Evolutionary conservation across 2,113 vertebrate genomes (phyloP).

Genomic region (Entelurus aequoreus): DNA sequence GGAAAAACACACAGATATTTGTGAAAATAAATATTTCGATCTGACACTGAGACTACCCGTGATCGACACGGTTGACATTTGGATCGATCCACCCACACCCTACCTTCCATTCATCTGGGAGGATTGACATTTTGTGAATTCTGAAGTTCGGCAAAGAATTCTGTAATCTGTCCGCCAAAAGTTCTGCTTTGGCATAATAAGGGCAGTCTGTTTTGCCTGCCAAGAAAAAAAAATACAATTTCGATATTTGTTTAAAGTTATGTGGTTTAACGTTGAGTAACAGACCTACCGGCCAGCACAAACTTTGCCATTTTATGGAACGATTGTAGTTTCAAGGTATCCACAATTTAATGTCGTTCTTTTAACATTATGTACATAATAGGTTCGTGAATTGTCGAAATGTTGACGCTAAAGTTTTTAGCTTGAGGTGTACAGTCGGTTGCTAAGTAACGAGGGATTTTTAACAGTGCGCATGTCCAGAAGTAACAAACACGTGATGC

Average conservation of each 20-base stretch:
- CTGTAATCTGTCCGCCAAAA: slow-evolving; percentile 81
- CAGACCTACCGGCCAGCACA: slow-evolving; percentile 69
- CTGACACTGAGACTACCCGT: too few relatives aligned
- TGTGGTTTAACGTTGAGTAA: neutral
- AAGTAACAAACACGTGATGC: slow-evolving; percentile 5
- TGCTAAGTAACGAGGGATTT: slow-evolving; percentile 45
- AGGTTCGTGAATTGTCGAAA: neutral
- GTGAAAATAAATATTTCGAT: too few relatives aligned
- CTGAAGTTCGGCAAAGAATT: slow-evolving; percentile 79
- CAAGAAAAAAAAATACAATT: neutral
- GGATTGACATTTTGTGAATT: slow-evolving; percentile 79
- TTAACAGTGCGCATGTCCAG: slow-evolving; percentile 21
- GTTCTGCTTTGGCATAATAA: slow-evolving; percentile 84
- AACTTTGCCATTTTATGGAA: slow-evolving; percentile 70
- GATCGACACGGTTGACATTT: too few relatives aligned
- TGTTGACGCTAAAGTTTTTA: neutral
- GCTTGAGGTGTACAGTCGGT: slow-evolving; percentile 21
- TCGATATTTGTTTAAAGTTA: neutral
- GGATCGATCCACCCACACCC: neutral
- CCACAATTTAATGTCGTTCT: neutral
- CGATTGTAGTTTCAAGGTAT: neutral
- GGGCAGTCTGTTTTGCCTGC: slow-evolving; percentile 85
- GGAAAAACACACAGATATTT: too few relatives aligned
- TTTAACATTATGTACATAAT: neutral
- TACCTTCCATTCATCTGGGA: slow-evolving; percentile 86